Evolutionary conservation across 1,140 invertebrate species (phyloP).

Genomic region (Zaprionus ghesquierei): DNA sequence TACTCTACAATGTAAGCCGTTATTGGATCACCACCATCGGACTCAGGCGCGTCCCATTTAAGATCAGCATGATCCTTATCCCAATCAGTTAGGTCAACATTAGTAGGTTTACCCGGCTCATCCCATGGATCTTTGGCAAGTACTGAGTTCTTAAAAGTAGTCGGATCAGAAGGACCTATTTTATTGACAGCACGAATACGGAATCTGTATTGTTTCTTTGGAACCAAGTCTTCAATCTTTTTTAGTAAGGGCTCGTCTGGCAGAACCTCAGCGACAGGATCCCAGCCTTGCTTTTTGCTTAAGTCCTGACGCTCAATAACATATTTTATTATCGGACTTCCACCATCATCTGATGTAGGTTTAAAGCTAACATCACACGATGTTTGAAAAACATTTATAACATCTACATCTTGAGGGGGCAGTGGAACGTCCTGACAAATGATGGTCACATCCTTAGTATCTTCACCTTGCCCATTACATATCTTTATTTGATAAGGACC

Average conservation of each 20-base stretch:
- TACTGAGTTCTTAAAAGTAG: conserved; percentile 92
- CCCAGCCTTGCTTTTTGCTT: conserved; percentile 94
- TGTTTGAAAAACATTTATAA: conserved; percentile 95
- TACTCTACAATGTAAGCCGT: conserved; percentile 96
- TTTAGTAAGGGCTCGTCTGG: conserved; percentile 87
- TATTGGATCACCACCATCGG: conserved; percentile 96
- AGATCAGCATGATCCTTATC: conserved; percentile 97
- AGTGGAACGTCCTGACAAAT: conserved; percentile 96
- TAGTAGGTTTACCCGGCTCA: conserved; percentile 95
- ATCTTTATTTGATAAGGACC: conserved; percentile 94
- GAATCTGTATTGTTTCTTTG: conserved; percentile 97
- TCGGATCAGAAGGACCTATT: conserved; percentile 93
- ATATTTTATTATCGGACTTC: conserved; percentile 94
- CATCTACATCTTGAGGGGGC: conserved; percentile 93
- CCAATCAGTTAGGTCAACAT: conserved; percentile 96
- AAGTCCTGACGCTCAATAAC: conserved; percentile 97
- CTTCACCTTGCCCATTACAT: conserved; percentile 93
- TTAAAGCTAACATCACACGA: conserved; percentile 97
- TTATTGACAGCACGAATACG: conserved; percentile 97
- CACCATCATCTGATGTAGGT: conserved; percentile 95
- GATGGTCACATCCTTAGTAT: conserved; percentile 91
- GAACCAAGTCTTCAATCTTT: conserved; percentile 93
- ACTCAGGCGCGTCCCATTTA: conserved; percentile 94
- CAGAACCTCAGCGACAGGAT: conserved; percentile 90
- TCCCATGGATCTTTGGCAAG: conserved; percentile 99